A percentile compares a stretch with the other conserved stretches of the same genome.
phyloP scores from a whole-genome alignment of 2,888 invertebrate species.

The Caprella mutica region DNA sequence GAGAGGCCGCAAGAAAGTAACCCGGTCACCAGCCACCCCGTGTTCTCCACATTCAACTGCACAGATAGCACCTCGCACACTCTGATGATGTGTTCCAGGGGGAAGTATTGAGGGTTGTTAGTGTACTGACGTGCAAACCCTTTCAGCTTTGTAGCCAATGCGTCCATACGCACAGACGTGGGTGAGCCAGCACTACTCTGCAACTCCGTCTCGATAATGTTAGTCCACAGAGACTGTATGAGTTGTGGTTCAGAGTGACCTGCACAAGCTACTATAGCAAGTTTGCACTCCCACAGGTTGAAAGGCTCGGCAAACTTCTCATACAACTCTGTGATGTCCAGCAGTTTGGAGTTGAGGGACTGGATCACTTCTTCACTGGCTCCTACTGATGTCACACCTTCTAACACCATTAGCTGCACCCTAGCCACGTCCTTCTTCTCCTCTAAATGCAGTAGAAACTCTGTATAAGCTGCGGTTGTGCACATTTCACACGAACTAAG shows the following conservation, averaged over 20 bases:
- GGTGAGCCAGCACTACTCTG: background rate
- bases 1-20: slow-evolving; percentile 40
- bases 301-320: slow-evolving; percentile 76
- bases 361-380: slow-evolving; percentile 49
- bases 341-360: slow-evolving; percentile 65
- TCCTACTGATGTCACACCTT: slow-evolving; percentile 47
- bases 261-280: slow-evolving; percentile 88
- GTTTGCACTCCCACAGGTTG: slow-evolving; percentile 80
- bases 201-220: slow-evolving; percentile 32
- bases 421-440: slow-evolving; percentile 81
- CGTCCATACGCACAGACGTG: slow-evolving; percentile 13
- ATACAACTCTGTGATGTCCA: slow-evolving; percentile 70
- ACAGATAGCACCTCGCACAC: slow-evolving; percentile 31
- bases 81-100: slow-evolving; percentile 46
- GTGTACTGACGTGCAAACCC: slow-evolving; percentile 51
- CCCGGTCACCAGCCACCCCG: slow-evolving; percentile 40
- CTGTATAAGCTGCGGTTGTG: slow-evolving; percentile 58
- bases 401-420: slow-evolving; percentile 41
- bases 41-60: slow-evolving; percentile 35
- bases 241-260: slow-evolving; percentile 78
- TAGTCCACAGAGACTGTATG: slow-evolving; percentile 51
- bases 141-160: slow-evolving; percentile 25
- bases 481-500: slow-evolving; percentile 64
- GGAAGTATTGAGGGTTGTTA: slow-evolving; percentile 74
- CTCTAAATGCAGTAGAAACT: slow-evolving; percentile 74